These are phyloP conservation scores for Sarcophilus harrisii DNA, from an alignment of 2,797 vertebrate genomes.

Conservation along the genomic window DNA sequence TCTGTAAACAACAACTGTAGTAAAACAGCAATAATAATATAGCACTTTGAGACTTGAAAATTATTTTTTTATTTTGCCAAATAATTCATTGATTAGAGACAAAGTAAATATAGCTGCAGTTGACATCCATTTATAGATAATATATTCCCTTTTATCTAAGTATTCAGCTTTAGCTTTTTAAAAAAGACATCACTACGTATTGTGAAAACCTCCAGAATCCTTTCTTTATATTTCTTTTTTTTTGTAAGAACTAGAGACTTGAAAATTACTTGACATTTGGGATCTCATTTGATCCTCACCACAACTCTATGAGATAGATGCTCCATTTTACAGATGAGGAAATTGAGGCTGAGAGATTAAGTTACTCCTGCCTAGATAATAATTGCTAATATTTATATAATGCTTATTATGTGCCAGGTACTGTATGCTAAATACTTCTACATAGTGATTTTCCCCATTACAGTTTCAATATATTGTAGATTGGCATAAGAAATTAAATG, in stretches of 20 bases:
- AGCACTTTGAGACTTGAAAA: not conserved
- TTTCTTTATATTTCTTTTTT: constrained; percentile 29
- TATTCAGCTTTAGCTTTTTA: constrained; percentile 40
- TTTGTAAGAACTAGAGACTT: constrained; percentile 17
- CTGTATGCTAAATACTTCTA: not conserved
- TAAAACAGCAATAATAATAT: not conserved
- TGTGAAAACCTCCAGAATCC: constrained; percentile 52
- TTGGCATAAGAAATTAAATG: not conserved
- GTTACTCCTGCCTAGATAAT: not conserved
- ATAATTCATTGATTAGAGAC: constrained; percentile 28
- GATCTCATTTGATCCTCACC: not conserved
- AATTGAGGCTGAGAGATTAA: not conserved
- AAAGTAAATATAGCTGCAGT: not conserved
- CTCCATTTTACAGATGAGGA: not conserved
- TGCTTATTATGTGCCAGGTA: too few species aligned
- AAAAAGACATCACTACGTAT: constrained; percentile 58
- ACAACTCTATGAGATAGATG: not conserved
- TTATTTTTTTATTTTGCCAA: not conserved
- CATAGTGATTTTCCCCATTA: not conserved
- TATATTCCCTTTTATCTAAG: constrained; percentile 1
- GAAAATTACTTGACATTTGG: not conserved
- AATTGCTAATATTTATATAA: too few species aligned
- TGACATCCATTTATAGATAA: constrained; percentile 1
- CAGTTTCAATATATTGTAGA: not conserved
- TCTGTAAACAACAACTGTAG: not conserved